Percentiles rank a stretch among this genome's conserved stretches.
Evolutionary conservation across 2,113 vertebrate genomes (phyloP).

Genomic region (Campylomormyrus numenius): DNA sequence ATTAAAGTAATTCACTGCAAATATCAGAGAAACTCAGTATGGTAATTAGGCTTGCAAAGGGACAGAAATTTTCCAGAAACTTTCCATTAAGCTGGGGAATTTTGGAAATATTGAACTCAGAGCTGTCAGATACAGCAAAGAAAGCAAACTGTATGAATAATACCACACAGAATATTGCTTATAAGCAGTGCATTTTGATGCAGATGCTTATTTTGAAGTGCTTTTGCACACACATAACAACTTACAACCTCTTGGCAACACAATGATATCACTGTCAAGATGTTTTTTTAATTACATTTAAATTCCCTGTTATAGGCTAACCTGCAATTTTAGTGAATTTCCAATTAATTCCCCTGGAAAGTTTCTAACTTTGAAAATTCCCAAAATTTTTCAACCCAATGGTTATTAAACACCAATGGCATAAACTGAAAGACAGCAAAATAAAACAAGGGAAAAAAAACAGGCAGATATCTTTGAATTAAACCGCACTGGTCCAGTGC

Average conservation of each 20-base stretch:
- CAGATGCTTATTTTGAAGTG: background rate
- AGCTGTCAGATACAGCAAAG: background rate
- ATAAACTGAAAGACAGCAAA: background rate
- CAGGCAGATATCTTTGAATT: background rate
- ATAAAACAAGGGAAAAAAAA: background rate
- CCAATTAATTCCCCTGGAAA: background rate
- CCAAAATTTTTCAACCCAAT: no score
- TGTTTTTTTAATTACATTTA: background rate
- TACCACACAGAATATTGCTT: background rate
- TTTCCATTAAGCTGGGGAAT: background rate
- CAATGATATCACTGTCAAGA: background rate
- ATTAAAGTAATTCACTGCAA: background rate
- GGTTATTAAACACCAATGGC: background rate
- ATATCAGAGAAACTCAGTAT: background rate
- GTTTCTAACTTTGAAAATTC: no score
- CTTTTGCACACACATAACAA: background rate
- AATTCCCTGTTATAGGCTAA: background rate
- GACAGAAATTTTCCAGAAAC: background rate
- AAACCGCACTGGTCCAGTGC: background rate
- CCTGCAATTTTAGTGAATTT: background rate
- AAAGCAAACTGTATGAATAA: background rate
- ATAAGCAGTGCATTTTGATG: background rate
- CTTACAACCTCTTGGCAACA: background rate
- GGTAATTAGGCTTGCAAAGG: background rate
- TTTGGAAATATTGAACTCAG: no score